phyloP scores from a whole-genome alignment of 1,140 invertebrate genomes.

The Oncopodura yosiiana region DNA sequence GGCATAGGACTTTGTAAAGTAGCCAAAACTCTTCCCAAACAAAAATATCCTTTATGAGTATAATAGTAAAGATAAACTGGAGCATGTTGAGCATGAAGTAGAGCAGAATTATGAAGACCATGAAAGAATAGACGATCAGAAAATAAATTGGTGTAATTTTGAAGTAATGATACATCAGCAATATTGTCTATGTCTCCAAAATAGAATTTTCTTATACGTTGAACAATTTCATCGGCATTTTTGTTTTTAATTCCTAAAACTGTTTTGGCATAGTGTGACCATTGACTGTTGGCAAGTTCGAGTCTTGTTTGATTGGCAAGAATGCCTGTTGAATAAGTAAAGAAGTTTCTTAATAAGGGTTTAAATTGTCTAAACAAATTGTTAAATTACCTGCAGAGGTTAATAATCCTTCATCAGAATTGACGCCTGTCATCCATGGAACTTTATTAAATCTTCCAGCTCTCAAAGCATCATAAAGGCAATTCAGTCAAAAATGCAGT shows the following conservation, averaged over 20 bases:
- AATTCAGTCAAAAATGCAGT: slow-evolving; percentile 4
- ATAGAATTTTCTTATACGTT: background rate
- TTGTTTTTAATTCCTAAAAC: background rate
- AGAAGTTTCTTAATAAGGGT: background rate
- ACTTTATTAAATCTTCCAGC: slow-evolving; percentile 5
- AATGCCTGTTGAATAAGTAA: background rate
- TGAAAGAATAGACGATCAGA: slow-evolving; percentile 1
- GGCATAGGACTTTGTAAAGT: too few species aligned
- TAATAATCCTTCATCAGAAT: slow-evolving; percentile 17
- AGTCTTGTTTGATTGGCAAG: background rate
- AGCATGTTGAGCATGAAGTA: slow-evolving; percentile 1
- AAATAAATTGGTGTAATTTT: slow-evolving; percentile 9
- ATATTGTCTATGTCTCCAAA: background rate
- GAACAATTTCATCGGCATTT: background rate
- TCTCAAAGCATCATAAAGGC: background rate
- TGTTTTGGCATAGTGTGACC: too few species aligned
- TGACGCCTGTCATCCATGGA: slow-evolving; percentile 19
- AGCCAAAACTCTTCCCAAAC: too few species aligned
- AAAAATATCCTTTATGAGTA: slow-evolving; percentile 7
- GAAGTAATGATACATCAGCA: background rate
- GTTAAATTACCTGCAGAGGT: background rate
- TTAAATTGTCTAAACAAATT: background rate
- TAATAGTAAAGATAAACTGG: slow-evolving; percentile 17
- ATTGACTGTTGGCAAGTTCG: too few species aligned
- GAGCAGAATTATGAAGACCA: background rate